Percentiles rank a stretch among this genome's conserved stretches.
These are phyloP conservation scores for Ganaspis brasiliensis DNA, from an alignment of 2,888 invertebrate species.

Conservation along the genomic window DNA sequence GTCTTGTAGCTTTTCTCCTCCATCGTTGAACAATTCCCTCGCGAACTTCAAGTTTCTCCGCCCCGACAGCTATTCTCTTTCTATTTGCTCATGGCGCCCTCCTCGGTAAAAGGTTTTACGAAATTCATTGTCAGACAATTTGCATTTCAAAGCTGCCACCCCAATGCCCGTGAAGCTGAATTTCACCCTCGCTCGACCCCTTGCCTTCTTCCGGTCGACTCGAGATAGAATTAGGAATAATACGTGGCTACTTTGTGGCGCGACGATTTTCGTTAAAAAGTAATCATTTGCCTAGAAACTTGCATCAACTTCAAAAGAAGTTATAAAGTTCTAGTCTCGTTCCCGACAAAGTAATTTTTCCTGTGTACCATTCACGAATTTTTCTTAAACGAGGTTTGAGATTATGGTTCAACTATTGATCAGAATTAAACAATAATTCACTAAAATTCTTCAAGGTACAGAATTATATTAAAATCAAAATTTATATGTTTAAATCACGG, in stretches of 20 bases:
- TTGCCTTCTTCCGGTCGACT: slow-evolving; percentile 41
- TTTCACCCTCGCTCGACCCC: slow-evolving; percentile 19
- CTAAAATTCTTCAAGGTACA: no score
- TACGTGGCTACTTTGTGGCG: slow-evolving; percentile 69
- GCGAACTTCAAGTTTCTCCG: slow-evolving; percentile 61
- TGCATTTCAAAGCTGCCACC: slow-evolving; percentile 76
- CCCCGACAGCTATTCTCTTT: slow-evolving; percentile 53
- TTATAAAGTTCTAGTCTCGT: neutral
- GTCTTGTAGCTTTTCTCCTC: slow-evolving; percentile 68
- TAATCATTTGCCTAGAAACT: slow-evolving; percentile 62
- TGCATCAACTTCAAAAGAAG: slow-evolving; percentile 53
- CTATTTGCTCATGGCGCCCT: slow-evolving; percentile 70
- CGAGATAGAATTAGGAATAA: slow-evolving; percentile 69
- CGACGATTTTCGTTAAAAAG: slow-evolving; percentile 63
- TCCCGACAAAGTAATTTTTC: neutral
- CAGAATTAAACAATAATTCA: no score
- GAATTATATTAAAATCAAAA: no score
- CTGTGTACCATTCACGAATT: neutral
- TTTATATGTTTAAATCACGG: no score
- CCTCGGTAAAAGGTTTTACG: slow-evolving; percentile 79
- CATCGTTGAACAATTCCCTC: slow-evolving; percentile 63
- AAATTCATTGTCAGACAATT: slow-evolving; percentile 80
- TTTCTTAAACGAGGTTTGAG: no score
- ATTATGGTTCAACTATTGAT: no score
- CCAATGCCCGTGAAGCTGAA: slow-evolving; percentile 55